These are phyloP conservation scores for Eurosta solidaginis DNA, from an alignment of 1,140 invertebrate genomes.

Conservation along the genomic window DNA sequence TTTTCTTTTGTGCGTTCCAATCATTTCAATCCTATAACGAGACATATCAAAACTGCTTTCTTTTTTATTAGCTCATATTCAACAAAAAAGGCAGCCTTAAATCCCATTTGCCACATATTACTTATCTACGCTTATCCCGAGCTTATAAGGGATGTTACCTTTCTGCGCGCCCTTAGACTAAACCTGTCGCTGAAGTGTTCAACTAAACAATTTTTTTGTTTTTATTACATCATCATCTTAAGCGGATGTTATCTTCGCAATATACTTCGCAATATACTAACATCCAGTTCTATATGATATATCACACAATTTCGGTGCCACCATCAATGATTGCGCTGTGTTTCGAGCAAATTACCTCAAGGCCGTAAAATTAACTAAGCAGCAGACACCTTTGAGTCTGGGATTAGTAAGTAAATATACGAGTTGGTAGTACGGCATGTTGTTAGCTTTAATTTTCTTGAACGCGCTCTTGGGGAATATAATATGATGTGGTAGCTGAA, in stretches of 20 bases:
- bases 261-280: neutral
- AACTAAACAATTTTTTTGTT: conserved; percentile 4
- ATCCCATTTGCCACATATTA: conserved; percentile 16
- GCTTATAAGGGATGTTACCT: neutral
- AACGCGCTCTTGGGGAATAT: conserved; percentile 5
- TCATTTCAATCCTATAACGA: no score
- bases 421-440: neutral
- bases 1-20: no score
- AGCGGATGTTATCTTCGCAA: neutral
- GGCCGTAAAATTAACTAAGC: conserved; percentile 3
- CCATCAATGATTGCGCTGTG: neutral
- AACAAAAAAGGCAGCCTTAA: neutral
- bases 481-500: no score
- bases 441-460: conserved; percentile 9
- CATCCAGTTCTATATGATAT: neutral
- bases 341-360: neutral
- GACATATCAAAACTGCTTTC: neutral
- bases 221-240: conserved; percentile 18
- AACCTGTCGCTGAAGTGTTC: conserved; percentile 11
- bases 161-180: neutral
- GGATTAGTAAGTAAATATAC: neutral
- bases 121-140: conserved; percentile 2
- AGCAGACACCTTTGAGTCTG: neutral
- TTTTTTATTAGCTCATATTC: neutral
- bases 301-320: neutral